Conservation (phyloP, 2,888 invertebrate species). For the Liopterus haemorrhoidalis region DNA sequence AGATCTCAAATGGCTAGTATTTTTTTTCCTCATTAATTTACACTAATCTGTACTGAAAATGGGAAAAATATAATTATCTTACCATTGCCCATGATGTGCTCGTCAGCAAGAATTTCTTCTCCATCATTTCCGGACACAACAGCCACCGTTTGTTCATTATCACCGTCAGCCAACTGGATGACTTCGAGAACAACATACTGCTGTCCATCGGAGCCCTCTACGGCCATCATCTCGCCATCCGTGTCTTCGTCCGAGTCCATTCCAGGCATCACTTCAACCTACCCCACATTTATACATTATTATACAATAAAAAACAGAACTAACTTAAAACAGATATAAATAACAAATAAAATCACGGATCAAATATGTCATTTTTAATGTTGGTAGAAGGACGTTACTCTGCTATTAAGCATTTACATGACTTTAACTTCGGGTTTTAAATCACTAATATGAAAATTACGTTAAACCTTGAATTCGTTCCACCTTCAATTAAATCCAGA, state of each 20-base stretch:
- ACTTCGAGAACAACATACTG: slow-evolving; percentile 88
- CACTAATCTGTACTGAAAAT: slow-evolving; percentile 5
- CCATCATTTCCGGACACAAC: slow-evolving; percentile 49
- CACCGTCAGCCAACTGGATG: slow-evolving; percentile 67
- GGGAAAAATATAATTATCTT: slow-evolving; percentile 25
- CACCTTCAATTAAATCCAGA: too few species aligned
- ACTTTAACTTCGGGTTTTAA: too few species aligned
- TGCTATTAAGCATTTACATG: too few species aligned
- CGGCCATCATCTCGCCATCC: slow-evolving; percentile 59
- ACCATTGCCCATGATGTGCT: slow-evolving; percentile 37
- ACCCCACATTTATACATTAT: too few species aligned
- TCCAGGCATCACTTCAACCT: slow-evolving; percentile 48
- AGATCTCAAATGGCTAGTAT: neutral
- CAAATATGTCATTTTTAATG: too few species aligned
- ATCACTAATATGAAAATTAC: too few species aligned
- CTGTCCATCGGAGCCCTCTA: slow-evolving; percentile 68
- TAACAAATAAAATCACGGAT: too few species aligned
- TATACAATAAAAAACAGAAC: too few species aligned
- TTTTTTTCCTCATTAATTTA: slow-evolving; percentile 3
- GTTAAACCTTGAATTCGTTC: too few species aligned
- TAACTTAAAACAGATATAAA: too few species aligned
- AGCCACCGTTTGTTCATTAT: slow-evolving; percentile 58
- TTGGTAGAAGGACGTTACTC: too few species aligned
- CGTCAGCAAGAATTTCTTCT: slow-evolving; percentile 44
- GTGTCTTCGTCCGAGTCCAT: slow-evolving; percentile 48